Base-by-base conservation (phyloP, 2,113 vertebrate species). In the Pithys albifrons region DNA sequence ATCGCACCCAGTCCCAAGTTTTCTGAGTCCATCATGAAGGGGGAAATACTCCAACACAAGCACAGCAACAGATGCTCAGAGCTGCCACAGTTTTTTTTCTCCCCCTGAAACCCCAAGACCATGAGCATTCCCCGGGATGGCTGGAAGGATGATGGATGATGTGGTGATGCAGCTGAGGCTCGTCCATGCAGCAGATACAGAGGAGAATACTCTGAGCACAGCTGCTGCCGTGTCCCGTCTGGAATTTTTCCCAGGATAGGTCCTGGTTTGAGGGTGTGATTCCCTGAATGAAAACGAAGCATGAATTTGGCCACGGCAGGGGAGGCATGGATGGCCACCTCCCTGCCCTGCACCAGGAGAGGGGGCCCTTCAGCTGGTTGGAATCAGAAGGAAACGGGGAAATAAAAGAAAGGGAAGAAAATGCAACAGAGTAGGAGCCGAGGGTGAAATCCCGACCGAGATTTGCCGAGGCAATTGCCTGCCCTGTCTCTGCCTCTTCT, bases 401-500 rank as follows among this genome's bases (percentile, higher is more conserved):
- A 62, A 66, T 15, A n/a, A 10, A 15, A 29, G 45, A n/a, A 45
- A 43, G 4, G 5, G 0, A 1, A 1, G 9, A 70, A 43, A 75
- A 28, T 11, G 17, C 70, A 29, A 14, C 25, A 14, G 45, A 70
- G 45, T 35, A 78, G 46, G 55, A 77, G n/a, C 61, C 31, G 89
- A 45, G 67, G 37, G 58, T 46, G 54, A 86, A 76, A 82, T n/a
- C 52, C 37, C 1, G 0, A n/a, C 0, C 1, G 55, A 20, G 16
- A 0, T n/a, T n/a, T n/a, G n/a, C n/a, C n/a, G n/a, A n/a, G 52
- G 6, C 20, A 14, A 27, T 2, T 14, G 2, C 31, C 74, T 1
- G 1, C 9, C 17, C 35, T 2, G 28, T 4, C 19, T 41, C 39
- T 22, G 28, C 24, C 18, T 4, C 70, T 51, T 7, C 55, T 29